Evolutionary conservation across 2,888 invertebrate species (phyloP), one percentile per base, ranked within the genome.

Genomic region (Baccha elongata): DNA sequence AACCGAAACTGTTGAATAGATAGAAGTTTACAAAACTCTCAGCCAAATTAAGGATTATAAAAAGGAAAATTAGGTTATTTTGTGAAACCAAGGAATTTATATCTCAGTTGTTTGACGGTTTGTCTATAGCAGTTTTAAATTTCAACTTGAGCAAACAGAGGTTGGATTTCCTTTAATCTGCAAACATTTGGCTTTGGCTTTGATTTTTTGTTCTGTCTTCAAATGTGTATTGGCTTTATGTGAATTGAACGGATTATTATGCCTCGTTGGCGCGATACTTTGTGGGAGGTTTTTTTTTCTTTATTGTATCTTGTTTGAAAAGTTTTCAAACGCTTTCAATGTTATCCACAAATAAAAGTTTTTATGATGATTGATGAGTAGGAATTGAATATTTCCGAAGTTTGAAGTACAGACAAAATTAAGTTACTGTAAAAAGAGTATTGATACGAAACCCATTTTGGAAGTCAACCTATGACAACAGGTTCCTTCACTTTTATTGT

Each of bases 61-160:
- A 78, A 65, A n/a, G 29, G 46, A 40, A 67, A 60, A 72, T 72
- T 65, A 52, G 58, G 52, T 60, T 60, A 53, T 50, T 58, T 65
- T 48, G 35, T 52, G 37, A 65, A 67, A 48, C 71, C 40, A 11
- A 32, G 60, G 48, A 75, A 60, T 52, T 44, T 44, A 8, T 60
- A 8, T 67, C 64, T 17, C 26, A 53, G 35, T 68, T 46, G 53
- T 8, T 62, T 62, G 19, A 17, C 35, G 48, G 17, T 58, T 4
- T 21, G 21, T 53, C 11, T 21, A 17, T 13, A 32, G 62, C 15
- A 32, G 42, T 64, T 68, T 13, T 21, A 40, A 72, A 37, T 19
- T 6, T 11, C 5, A 11, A 15, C 42, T 17, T 21, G 4, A 15
- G 21, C 7, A 23, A 64, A 58, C 13, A 48, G 8, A 42, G 76